Base-by-base conservation (phyloP, 2,113 vertebrate species). In the Dissostichus mawsoni region DNA sequence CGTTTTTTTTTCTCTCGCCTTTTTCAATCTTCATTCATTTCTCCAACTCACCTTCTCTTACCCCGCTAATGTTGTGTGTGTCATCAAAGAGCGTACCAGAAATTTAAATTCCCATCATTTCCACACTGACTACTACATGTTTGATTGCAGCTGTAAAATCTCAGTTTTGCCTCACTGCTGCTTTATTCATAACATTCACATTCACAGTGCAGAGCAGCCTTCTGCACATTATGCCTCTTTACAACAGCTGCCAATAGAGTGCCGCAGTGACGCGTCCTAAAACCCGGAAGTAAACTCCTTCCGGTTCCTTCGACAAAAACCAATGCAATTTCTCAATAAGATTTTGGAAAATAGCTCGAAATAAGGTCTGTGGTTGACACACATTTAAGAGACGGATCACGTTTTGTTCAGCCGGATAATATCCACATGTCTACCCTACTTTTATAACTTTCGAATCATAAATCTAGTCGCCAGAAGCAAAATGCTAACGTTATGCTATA, bases 91-190 rank as follows among this genome's bases (percentile, higher is more conserved):
- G 41, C 14, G 41, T 44, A 41, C 52, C 74, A 73, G 68, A 74
- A 82, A 84, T 89, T 81, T 69, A 72, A 71, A 85, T 80, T 82
- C 81, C 63, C 17, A 51, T 84, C 20, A 41, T 76, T 88, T 62
- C 58, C 66, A 83, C 63, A 48, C 56, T 74, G 76, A 72, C 57
- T 33, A 63, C 70, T 56, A 50, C 62, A 36, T 77, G 84, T 90
- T 90, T 89, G 86, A 92, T 92, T 84, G 70, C 87, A 79, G 82
- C 78, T 82, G 81, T 84, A 82, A 85, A 88, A 83, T 65, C 74
- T 33, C n/a, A 6, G 76, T 71, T 78, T 52, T 59, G 85, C 80
- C 69, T 75, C 80, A 25, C 20, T 20, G 63, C 81, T 45, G 70
- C 62, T 63, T 56, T 29, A 73, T 80, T 69, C 70, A 70, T 84